Evolutionary conservation across 2,113 vertebrate species (phyloP).

Genomic region (Redunca redunca): DNA sequence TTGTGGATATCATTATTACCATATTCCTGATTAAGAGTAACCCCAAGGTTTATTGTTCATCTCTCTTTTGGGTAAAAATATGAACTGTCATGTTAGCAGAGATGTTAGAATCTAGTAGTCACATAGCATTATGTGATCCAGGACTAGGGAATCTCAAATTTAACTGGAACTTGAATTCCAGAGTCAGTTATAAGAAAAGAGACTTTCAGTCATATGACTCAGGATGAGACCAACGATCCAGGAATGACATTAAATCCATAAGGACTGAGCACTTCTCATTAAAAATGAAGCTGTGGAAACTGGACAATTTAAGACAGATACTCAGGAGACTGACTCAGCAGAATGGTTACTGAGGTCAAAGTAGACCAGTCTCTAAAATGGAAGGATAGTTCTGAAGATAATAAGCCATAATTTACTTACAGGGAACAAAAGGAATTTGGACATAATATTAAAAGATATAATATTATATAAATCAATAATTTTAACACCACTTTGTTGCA

Average conservation of each 20-base stretch:
- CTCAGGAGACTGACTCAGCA: neutral
- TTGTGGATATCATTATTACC: neutral
- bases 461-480: neutral
- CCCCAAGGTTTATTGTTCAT: neutral
- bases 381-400: neutral
- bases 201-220: neutral
- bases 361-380: neutral
- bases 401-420: neutral
- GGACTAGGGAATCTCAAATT: neutral
- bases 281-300: neutral
- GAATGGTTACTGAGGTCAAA: neutral
- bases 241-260: neutral
- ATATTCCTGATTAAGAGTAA: neutral
- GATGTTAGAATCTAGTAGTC: neutral
- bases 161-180: neutral
- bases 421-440: neutral
- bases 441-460: neutral
- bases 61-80: neutral
- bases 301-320: neutral
- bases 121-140: neutral
- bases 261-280: neutral
- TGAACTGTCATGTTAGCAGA: neutral
- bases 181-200: neutral
- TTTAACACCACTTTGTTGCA: neutral
- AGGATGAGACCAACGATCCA: neutral